Base-by-base conservation (phyloP, 2,113 vertebrate species). In the Oreochromis spilurus region DNA sequence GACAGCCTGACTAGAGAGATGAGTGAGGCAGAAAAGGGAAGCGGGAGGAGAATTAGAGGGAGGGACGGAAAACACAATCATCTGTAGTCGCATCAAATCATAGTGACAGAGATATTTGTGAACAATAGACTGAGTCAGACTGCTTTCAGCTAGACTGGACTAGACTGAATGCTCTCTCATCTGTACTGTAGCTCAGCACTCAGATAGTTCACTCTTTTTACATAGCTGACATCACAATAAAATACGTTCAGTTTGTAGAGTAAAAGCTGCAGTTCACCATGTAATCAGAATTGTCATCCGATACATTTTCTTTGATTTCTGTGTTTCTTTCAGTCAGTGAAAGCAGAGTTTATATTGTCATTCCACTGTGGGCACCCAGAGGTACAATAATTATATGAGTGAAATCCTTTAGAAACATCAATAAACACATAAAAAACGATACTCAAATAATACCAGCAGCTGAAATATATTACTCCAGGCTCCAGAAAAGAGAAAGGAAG, bases 1-100 rank as follows among this genome's bases (percentile, higher is more conserved):
- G 85, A 91, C 91, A 91, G 89, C 57, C 87, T 83, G 89, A 90
- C 75, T 57, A 72, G 67, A 91, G 65, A 85, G 83, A 93, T 81
- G 82, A 89, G 82, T 38, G 84, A 38, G 58, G 82, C 36, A 52
- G 53, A 58, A 77, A 86, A 70, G 52, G 78, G 82, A 83, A 72
- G 53, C 67, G 62, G 84, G 84, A 55, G 17, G 70, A 2, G 58
- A 55, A 80, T 70, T 45, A 58, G 34, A 79, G 55, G 55, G 29
- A n/a, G 79, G 48, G 67, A 40, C 31, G 34, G 82, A 52, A 90
- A 90, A 92, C 80, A 58, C 79, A 89, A 87, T 91, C 88, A 89
- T 91, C 58, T 67, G 50, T 84, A 83, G 88, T 90, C 93, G 87
- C 79, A 84, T 89, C 82, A 58, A 82, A 94, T 89, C 88, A 84